Percentiles rank a stretch among this genome's conserved stretches.
Conservation (phyloP, 2,797 vertebrate species). For the Ambastaia sidthimunki region DNA sequence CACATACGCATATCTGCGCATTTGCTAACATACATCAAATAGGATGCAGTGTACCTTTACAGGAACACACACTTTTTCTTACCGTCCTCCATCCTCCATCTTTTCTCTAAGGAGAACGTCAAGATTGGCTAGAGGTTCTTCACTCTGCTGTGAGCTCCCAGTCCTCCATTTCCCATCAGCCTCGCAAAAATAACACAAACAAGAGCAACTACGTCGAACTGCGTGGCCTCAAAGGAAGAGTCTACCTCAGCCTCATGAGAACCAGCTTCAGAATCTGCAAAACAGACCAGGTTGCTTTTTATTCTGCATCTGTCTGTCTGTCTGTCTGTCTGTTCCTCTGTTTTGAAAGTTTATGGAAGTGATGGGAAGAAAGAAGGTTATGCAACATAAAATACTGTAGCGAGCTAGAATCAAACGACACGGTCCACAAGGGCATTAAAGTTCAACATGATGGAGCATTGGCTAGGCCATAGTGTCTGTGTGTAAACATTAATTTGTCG, state of each 20-base stretch:
- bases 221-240: slow-evolving; percentile 93
- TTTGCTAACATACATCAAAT: slow-evolving; percentile 51
- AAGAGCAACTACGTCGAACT: slow-evolving; percentile 90
- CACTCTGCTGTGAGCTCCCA: slow-evolving; percentile 80
- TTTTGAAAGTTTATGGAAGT: background rate
- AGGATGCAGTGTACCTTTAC: slow-evolving; percentile 24
- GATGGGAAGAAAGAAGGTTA: background rate
- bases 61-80: slow-evolving; percentile 42
- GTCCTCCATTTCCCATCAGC: slow-evolving; percentile 72
- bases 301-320: slow-evolving; percentile 12
- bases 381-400: background rate
- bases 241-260: slow-evolving; percentile 88
- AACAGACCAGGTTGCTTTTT: slow-evolving; percentile 90
- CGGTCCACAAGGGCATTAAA: background rate
- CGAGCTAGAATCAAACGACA: background rate
- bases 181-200: slow-evolving; percentile 70
- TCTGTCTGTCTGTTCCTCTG: background rate
- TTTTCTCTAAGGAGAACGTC: slow-evolving; percentile 86
- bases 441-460: background rate
- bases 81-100: slow-evolving; percentile 32
- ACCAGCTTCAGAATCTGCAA: slow-evolving; percentile 93
- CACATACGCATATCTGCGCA: slow-evolving; percentile 40
- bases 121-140: slow-evolving; percentile 89
- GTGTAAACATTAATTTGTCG: background rate
- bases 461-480: background rate